Conservation (phyloP, 2,888 invertebrate species). For the Megaustenia siamemsis region DNA sequence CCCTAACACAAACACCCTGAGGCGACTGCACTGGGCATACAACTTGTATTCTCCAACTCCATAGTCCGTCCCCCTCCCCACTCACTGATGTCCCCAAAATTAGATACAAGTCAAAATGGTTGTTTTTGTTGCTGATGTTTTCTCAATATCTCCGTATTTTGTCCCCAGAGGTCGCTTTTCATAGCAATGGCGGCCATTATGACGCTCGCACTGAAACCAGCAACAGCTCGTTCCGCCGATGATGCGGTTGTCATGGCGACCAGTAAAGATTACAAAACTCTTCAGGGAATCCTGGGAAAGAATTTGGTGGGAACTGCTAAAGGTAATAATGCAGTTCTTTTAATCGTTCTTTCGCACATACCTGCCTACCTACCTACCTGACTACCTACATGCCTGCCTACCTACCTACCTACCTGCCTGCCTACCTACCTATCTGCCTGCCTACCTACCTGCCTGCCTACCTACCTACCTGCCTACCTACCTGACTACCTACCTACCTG, state of each 20-base stretch:
- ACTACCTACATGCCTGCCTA: too few species aligned
- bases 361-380: too few species aligned
- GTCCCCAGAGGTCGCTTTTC: neutral
- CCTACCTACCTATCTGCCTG: too few species aligned
- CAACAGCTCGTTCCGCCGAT: neutral
- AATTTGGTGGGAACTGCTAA: conserved; percentile 16
- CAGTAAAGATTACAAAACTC: conserved; percentile 10
- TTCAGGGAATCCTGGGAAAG: conserved; percentile 10
- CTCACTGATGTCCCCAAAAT: neutral
- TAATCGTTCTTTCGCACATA: too few species aligned
- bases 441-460: too few species aligned
- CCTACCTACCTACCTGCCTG: too few species aligned
- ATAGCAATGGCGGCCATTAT: neutral
- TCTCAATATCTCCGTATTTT: neutral
- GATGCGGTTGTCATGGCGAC: neutral
- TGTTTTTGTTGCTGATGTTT: neutral
- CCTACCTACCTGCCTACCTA: too few species aligned
- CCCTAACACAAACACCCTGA: too few species aligned
- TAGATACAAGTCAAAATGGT: neutral
- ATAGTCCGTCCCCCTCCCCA: neutral
- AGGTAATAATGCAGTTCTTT: too few species aligned
- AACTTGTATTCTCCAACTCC: neutral
- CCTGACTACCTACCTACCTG: too few species aligned
- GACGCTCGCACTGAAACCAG: neutral
- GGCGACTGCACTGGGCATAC: too few species aligned